phyloP scores from a whole-genome alignment of 2,888 invertebrate species.

The Pachliopta kotzebuea region DNA sequence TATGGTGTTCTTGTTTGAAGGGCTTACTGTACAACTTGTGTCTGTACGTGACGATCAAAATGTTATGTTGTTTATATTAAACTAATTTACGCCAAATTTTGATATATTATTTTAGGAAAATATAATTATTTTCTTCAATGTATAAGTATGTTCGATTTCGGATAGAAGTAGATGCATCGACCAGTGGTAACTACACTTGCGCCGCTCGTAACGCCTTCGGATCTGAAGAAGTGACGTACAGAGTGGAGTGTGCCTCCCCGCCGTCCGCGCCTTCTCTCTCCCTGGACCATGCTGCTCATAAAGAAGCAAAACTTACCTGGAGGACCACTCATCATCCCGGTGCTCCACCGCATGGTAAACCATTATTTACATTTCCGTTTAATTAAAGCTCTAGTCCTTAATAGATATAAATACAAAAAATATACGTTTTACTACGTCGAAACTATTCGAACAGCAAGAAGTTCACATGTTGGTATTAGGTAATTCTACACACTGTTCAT shows the following conservation, averaged over 20 bases:
- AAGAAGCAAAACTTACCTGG: conserved; percentile 78
- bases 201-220: conserved; percentile 92
- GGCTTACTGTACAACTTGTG: too few relatives aligned
- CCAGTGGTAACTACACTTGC: conserved; percentile 90
- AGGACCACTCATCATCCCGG: conserved; percentile 80
- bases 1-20: too few relatives aligned
- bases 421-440: too few relatives aligned
- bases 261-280: conserved; percentile 85
- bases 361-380: not conserved
- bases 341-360: conserved; percentile 71
- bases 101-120: not conserved
- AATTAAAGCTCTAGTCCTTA: not conserved
- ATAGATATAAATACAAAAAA: too few relatives aligned
- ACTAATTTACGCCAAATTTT: too few relatives aligned
- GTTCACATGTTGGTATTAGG: too few relatives aligned
- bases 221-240: conserved; percentile 90
- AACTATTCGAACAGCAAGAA: too few relatives aligned
- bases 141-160: conserved; percentile 9
- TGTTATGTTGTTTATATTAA: too few relatives aligned
- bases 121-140: not conserved
- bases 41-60: too few relatives aligned
- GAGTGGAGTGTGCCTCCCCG: conserved; percentile 88
- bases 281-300: conserved; percentile 85
- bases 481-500: too few relatives aligned
- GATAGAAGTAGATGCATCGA: conserved; percentile 84